Evolutionary conservation across 2,888 invertebrate species (phyloP), one percentile per base, ranked within the genome.

Genomic region (Nemurella pictetii): DNA sequence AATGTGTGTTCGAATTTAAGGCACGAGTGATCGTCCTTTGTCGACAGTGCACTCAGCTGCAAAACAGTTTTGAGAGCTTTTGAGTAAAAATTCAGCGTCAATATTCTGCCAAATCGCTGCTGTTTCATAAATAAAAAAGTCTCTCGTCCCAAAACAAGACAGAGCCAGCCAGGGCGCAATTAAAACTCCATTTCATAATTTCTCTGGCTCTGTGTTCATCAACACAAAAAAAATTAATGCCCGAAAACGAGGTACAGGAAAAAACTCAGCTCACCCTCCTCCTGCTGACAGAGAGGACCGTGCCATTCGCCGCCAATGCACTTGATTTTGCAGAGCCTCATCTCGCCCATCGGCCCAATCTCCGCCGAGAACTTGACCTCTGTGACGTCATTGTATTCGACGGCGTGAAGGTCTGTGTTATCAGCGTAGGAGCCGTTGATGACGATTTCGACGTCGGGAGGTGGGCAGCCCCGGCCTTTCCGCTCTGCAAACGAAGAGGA

Each of bases 251-350:
- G 72, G 30, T 32, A 81, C 9, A 12, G 55, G 55, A 55, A 15
- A 55, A 55, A 55, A 55, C 3, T 80, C n/a, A 75, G 84, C 87
- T 91, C 91, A 95, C 96, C 95, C 92, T 94, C 93, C 88, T 95
- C 94, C 86, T 92, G 93, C 83, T 94, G 94, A 89, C 96, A 96
- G 27, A 96, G 91, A 0, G 96, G 96, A 0, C 96, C 96, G 75
- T 96, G 95, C 96, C 96, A 96, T 89, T 95, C 94, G 80, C 96
- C 96, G 89, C 95, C 95, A 86, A 96, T 94, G 89, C 96, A 96
- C 90, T 96, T 96, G 87, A 96, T 95, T 90, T 96, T 96, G 90
- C 96, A 96, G 84, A 95, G 92, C 30, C 95, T 91, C 85, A 93
- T 92, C 89, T 95, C 95, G 86, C 94, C 94, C 85, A 95, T 90